Evolutionary conservation across 1,140 invertebrate species (phyloP).

Genomic region (Drosophila pandora): DNA sequence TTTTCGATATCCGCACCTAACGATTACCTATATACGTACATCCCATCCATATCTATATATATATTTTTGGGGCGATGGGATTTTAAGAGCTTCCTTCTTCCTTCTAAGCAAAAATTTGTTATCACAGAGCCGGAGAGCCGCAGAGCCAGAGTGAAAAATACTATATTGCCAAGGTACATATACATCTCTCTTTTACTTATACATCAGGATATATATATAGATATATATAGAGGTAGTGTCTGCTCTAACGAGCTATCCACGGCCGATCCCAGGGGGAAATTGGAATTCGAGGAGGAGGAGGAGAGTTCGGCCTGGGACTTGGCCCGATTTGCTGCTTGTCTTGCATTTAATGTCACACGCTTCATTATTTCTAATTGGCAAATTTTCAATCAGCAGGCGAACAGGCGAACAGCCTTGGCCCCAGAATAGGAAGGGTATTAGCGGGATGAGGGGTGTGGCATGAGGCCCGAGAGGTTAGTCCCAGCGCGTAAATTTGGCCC

Average conservation of each 20-base stretch:
- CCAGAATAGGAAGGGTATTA: too few relatives aligned
- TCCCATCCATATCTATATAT: constrained; percentile 3
- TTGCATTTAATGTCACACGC: constrained; percentile 82
- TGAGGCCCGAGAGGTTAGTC: constrained; percentile 33
- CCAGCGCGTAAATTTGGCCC: constrained; percentile 75
- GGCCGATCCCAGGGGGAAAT: constrained; percentile 16
- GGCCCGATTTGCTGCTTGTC: constrained; percentile 75
- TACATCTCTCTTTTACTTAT: constrained; percentile 3
- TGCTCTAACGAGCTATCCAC: constrained; percentile 28
- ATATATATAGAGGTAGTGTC: constrained; percentile 12
- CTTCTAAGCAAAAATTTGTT: constrained; percentile 78
- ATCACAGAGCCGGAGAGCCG: constrained; percentile 49
- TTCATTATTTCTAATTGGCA: constrained; percentile 83
- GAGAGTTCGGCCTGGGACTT: constrained; percentile 16
- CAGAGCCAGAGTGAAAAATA: constrained; percentile 30
- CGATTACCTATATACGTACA: constrained; percentile 33
- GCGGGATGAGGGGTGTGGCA: too few relatives aligned
- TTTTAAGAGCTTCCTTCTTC: constrained; percentile 80
- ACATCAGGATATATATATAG: constrained; percentile 18
- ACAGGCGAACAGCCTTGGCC: constrained; percentile 43
- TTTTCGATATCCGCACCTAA: constrained; percentile 81
- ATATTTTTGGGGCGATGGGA: constrained; percentile 44
- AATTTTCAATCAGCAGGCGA: constrained; percentile 76
- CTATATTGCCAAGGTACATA: constrained; percentile 35
- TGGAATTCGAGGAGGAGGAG: constrained; percentile 1